Percentiles rank a stretch among this genome's conserved stretches.
Evolutionary conservation across 2,113 vertebrate genomes (phyloP).

Genomic region (Redunca redunca): DNA sequence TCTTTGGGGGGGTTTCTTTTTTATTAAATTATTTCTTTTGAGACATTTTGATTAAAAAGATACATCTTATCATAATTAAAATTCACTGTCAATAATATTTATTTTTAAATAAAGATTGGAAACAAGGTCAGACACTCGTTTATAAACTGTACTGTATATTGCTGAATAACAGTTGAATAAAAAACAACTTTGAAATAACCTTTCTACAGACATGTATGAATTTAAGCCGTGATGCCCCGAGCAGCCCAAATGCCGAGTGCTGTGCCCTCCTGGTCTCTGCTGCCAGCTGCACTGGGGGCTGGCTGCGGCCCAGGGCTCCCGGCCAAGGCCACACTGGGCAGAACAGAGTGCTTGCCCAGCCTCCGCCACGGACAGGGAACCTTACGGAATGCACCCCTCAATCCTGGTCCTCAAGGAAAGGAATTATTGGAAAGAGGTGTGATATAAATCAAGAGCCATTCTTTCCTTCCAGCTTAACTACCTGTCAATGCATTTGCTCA

Average conservation of each 20-base stretch:
- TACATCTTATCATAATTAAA: constrained; percentile 89
- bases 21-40: constrained; percentile 85
- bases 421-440: not conserved
- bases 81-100: constrained; percentile 94
- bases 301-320: not conserved
- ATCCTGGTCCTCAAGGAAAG: not conserved
- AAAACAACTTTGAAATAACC: constrained; percentile 90
- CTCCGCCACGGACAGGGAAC: not conserved
- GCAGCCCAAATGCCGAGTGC: not conserved
- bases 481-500: no score
- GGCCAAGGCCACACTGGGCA: not conserved
- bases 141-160: constrained; percentile 92
- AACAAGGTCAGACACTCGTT: constrained; percentile 91
- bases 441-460: not conserved
- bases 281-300: not conserved
- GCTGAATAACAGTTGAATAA: constrained; percentile 90
- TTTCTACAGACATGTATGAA: constrained; percentile 67
- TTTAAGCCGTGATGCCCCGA: not conserved
- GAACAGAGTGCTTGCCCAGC: not conserved
- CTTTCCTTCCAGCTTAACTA: not conserved
- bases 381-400: not conserved
- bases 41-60: constrained; percentile 85
- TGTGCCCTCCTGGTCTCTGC: not conserved
- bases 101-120: constrained; percentile 95
- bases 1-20: constrained; percentile 72